phyloP scores from a whole-genome alignment of 2,113 vertebrate genomes.

The Heterotilapia buettikoferi region DNA sequence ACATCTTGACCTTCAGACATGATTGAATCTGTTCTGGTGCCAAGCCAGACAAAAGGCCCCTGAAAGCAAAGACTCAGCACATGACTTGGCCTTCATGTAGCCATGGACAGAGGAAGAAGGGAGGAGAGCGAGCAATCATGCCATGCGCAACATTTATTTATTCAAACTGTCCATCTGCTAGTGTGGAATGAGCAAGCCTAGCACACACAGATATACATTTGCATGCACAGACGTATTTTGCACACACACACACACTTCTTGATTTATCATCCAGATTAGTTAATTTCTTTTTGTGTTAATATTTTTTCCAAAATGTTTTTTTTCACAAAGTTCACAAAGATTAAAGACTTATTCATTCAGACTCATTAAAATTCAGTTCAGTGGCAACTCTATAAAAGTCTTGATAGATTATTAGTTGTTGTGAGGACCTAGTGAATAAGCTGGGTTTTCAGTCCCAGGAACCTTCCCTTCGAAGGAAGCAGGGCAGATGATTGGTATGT shows the following conservation, averaged over 20 bases:
- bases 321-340: background rate
- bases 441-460: background rate
- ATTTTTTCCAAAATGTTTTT: background rate
- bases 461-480: background rate
- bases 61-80: slow-evolving; percentile 52
- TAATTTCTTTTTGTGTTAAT: background rate
- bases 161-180: slow-evolving; percentile 70
- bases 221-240: background rate
- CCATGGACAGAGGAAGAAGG: slow-evolving; percentile 2
- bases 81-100: slow-evolving; percentile 51
- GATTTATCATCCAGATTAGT: background rate
- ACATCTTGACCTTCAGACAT: slow-evolving; percentile 67
- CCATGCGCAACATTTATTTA: slow-evolving; percentile 64
- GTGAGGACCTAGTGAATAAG: background rate
- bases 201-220: background rate
- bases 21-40: slow-evolving; percentile 62
- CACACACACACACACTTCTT: background rate
- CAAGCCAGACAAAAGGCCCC: slow-evolving; percentile 56
- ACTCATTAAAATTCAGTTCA: background rate
- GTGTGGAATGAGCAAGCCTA: slow-evolving; percentile 40
- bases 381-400: background rate
- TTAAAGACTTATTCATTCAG: background rate
- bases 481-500: background rate
- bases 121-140: slow-evolving; percentile 11
- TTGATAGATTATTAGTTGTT: background rate